Evolutionary conservation across 2,797 vertebrate species (phyloP), one percentile per base, ranked within the genome.

Genomic region (Chlorospingus semifuscus): DNA sequence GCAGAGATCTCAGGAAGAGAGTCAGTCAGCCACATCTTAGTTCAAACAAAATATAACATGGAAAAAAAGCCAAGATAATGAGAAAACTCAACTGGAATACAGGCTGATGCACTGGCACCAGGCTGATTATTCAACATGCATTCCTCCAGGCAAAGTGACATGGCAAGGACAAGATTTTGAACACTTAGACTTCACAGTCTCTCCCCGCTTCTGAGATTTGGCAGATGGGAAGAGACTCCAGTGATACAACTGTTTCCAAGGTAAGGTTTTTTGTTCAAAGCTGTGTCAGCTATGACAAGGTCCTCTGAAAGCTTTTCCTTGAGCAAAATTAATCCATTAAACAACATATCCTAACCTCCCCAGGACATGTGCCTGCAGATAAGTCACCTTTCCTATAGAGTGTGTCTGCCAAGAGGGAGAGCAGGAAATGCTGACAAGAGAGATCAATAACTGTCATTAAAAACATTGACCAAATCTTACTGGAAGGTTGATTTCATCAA

Each of bases 281-380:
- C 64, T 66, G 12, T 3, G 2, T 88, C 87, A 94, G 70, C 63
- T 55, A 53, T 41, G 66, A 92, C 70, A 93, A 71, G 30, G 83
- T 90, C 66, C 49, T 89, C 59, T n/a, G 52, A 96, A 93, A 93
- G 59, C 76, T 91, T 90, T 83, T 95, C 70, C 86, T 77, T 2
- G 2, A 94, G 86, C 78, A 94, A 90, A 93, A 84, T 78, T 94
- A 90, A 94, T 88, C 93, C 70, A 87, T 94, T 94, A 93, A 94
- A 72, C 70, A 84, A 79, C 78, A 84, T 32, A 76, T 41, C 52
- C 80, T 76, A 79, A 86, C 47, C 93, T 96, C 47, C 74, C 27
- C 53, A 83, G 70, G 56, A 90, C 71, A 34, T 1, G 4, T 47
- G 72, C 66, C 79, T 79, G 55, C 55, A 93, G 79, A 87, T 69